Conservation (phyloP, 2,797 vertebrate species). For the Catostomus latipinnis region DNA sequence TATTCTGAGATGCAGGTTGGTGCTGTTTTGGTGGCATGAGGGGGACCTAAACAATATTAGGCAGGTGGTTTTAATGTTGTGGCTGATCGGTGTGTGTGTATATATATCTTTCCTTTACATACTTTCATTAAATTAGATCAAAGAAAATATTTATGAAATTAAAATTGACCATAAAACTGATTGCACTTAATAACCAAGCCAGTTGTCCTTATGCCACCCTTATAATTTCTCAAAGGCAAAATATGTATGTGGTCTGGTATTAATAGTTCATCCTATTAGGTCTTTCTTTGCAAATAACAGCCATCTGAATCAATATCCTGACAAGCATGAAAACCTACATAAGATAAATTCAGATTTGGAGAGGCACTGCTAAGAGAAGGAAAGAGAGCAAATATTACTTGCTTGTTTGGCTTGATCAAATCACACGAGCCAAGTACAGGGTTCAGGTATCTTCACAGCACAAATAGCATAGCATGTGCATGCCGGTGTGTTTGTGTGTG, state of each 20-base stretch:
- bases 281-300: background rate
- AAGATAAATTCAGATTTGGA: background rate
- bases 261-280: background rate
- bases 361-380: background rate
- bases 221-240: background rate
- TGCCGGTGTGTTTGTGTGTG: conserved; percentile 22
- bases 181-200: background rate
- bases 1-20: too few species aligned
- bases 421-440: conserved; percentile 23
- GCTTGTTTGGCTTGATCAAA: conserved; percentile 9
- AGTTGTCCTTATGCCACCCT: background rate
- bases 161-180: background rate
- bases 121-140: too few species aligned
- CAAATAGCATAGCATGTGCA: conserved; percentile 13
- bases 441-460: conserved; percentile 13
- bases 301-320: conserved; percentile 9
- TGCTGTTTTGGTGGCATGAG: too few species aligned
- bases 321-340: background rate
- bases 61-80: too few species aligned
- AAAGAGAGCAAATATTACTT: background rate
- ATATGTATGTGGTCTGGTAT: background rate
- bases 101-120: too few species aligned
- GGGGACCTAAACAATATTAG: too few species aligned
- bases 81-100: too few species aligned
- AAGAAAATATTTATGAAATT: too few species aligned